Evolutionary conservation across 1,140 invertebrate genomes (phyloP).

Genomic region (Trichomalopsis sarcophagae): DNA sequence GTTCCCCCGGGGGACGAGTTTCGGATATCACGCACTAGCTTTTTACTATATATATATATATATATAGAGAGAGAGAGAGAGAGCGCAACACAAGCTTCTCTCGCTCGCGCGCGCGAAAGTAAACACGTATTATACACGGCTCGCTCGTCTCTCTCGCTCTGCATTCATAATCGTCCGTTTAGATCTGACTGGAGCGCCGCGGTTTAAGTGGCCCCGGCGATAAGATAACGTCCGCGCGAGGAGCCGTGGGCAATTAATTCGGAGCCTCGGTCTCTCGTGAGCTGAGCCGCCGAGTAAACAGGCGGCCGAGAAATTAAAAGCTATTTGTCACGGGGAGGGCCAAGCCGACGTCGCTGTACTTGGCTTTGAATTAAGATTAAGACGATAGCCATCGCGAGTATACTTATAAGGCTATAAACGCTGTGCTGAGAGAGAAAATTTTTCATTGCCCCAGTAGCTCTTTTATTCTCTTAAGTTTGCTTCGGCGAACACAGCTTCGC

Average conservation of each 20-base stretch:
- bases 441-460: too few species aligned
- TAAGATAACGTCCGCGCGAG: constrained; percentile 71
- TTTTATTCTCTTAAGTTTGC: too few species aligned
- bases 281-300: constrained; percentile 66
- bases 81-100: not conserved
- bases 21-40: not conserved
- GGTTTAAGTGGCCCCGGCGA: constrained; percentile 72
- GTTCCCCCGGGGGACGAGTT: not conserved
- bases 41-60: not conserved
- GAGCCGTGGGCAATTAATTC: constrained; percentile 72
- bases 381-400: constrained; percentile 62
- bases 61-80: too few species aligned
- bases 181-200: constrained; percentile 62
- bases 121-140: constrained; percentile 63
- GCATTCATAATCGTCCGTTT: constrained; percentile 71
- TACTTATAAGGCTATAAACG: not conserved
- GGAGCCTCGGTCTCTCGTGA: constrained; percentile 40
- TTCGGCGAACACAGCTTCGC: too few species aligned
- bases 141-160: constrained; percentile 59
- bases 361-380: constrained; percentile 72
- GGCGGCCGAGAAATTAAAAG: constrained; percentile 74
- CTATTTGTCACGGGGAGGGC: constrained; percentile 72
- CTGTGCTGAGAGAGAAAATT: not conserved
- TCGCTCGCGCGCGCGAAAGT: constrained; percentile 46
- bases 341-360: not conserved